Evolutionary conservation across 2,113 vertebrate genomes (phyloP), one percentile per base, ranked within the genome.

Genomic region (Salvator merianae): DNA sequence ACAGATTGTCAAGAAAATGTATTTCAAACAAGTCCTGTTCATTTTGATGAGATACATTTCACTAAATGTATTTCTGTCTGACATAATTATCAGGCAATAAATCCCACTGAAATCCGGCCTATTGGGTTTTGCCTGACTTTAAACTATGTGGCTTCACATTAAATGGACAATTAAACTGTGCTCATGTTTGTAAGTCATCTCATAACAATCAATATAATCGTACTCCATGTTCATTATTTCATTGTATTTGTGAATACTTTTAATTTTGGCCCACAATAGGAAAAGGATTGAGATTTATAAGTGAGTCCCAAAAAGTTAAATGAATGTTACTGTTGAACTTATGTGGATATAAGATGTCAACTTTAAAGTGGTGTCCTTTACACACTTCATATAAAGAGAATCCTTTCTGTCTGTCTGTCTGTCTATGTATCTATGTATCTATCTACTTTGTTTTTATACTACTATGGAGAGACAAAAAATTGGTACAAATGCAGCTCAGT

Each of bases 21-120:
- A 69, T 66, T 84, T 75, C 40, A 83, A 66, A 72, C 12, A 47
- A 30, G 53, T 34, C 32, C n/a, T 84, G 72, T 34, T 73, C n/a
- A 30, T 55, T 72, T 43, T 72, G n/a, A 79, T 73, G 50, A 65
- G 78, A 77, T n/a, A 5, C 7, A 59, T 77, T 77, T 84, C 32
- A 77, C 55, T 59, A 59, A 59, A 59, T 59, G 55, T 59, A 59
- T 20, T 59, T 20, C 18, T 24, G 22, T 16, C 28, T 59, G 65
- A 28, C 38, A 43, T 5, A 76, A 22, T 43, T 70, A 55, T 34
- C 53, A 59, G 36, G 47, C 10, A 70, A 4, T 66, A 68, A 36
- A 50, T 68, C 13, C 36, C 12, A 34, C 18, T 71, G 34, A 66
- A 69, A 55, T 59, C 65, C 70, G 47, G 50, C 24, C 6, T 55